Percentiles rank a stretch among this genome's conserved stretches.
Conservation (phyloP, 2,113 vertebrate genomes). For the Numenius arquata region DNA sequence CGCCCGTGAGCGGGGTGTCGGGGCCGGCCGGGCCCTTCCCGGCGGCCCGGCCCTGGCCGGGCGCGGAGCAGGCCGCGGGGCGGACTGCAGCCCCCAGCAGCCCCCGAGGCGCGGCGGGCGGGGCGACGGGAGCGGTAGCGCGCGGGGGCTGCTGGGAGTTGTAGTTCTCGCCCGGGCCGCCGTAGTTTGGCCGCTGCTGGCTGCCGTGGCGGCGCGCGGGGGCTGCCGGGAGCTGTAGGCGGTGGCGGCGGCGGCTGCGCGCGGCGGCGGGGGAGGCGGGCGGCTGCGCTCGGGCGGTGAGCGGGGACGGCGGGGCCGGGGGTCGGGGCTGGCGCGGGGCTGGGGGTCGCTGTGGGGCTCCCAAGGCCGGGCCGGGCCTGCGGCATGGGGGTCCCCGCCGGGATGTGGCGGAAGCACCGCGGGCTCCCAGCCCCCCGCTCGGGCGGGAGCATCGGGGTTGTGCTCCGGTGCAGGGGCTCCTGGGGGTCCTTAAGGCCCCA, state of each 20-base stretch:
- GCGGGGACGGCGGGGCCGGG: not conserved
- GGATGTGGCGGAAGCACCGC: too few relatives aligned
- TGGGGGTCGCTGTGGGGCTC: not conserved
- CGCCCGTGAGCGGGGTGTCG: not conserved
- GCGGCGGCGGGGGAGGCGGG: not conserved
- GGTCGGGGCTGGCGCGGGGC: not conserved
- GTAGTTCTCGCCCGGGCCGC: not conserved
- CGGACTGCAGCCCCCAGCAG: not conserved
- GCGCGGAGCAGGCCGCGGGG: not conserved
- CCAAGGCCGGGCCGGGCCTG: not conserved
- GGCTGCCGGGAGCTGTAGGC: not conserved
- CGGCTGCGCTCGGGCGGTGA: not conserved
- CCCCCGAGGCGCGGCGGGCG: not conserved
- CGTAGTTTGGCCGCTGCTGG: not conserved
- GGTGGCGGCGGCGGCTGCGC: not conserved
- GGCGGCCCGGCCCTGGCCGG: too few relatives aligned
- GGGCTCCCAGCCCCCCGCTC: not conserved
- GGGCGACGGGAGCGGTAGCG: fast-evolving
- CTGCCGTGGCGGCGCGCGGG: not conserved
- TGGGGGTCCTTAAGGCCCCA: not conserved
- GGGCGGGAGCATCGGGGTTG: not conserved
- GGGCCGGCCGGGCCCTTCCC: too few relatives aligned
- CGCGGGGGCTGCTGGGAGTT: not conserved
- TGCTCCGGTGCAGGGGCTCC: not conserved
- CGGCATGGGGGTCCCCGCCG: not conserved